These are phyloP conservation scores for Nannobrachium achirus DNA, from an alignment of 2,113 vertebrate species.

Conservation along the genomic window DNA sequence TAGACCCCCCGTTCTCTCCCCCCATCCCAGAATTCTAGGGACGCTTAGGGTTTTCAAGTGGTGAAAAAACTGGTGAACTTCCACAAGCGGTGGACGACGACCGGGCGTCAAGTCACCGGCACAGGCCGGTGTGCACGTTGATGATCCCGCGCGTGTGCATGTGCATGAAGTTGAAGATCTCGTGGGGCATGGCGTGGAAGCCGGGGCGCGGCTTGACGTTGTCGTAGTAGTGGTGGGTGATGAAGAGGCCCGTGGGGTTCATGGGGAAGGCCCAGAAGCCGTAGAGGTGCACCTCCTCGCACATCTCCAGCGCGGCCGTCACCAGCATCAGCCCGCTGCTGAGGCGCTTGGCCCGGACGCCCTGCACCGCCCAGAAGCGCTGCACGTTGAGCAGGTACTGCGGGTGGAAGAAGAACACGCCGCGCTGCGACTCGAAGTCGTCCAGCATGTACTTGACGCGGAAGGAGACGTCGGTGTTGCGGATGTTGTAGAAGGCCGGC, in stretches of 20 bases:
- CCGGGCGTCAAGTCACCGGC: constrained; percentile 72
- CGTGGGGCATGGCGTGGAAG: constrained; percentile 97
- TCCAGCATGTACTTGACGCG: constrained; percentile 95
- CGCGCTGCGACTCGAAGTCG: constrained; percentile 89
- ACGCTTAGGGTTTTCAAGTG: no score
- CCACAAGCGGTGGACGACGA: background rate
- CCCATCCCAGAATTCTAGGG: no score
- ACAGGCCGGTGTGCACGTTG: constrained; percentile 89
- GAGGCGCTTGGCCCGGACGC: constrained; percentile 91
- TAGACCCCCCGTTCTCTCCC: no score
- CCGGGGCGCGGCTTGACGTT: constrained; percentile 97
- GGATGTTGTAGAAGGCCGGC: constrained; percentile 96
- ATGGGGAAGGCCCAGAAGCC: constrained; percentile 98
- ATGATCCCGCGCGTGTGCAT: constrained; percentile 96
- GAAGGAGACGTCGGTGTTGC: constrained; percentile 96
- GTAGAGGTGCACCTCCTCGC: constrained; percentile 96
- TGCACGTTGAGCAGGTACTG: constrained; percentile 95
- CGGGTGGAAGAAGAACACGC: constrained; percentile 95
- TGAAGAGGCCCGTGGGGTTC: constrained; percentile 93
- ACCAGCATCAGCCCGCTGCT: constrained; percentile 96
- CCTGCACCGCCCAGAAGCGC: constrained; percentile 94
- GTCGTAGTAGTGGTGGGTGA: constrained; percentile 98
- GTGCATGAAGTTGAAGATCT: constrained; percentile 97
- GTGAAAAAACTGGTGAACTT: constrained; percentile 2
- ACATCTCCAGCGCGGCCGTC: constrained; percentile 94